Conservation (phyloP, 2,888 invertebrate genomes). For the Rhamnusium bicolor region DNA sequence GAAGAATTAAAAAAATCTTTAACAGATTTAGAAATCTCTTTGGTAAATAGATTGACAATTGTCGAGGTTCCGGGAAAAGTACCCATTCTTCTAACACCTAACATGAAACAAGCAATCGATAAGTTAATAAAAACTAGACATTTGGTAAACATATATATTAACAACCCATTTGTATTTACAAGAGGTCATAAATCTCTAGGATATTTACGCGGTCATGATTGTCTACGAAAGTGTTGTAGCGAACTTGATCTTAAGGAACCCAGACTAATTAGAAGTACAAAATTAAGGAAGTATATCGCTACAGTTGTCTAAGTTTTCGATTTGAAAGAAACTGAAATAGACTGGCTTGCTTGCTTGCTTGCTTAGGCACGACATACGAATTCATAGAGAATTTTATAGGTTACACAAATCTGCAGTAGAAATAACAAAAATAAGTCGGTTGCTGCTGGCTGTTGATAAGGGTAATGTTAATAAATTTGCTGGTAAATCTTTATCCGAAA, state of each 20-base stretch:
- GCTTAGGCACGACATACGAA: conserved; percentile 42
- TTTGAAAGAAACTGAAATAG: conserved; percentile 45
- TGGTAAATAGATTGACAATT: conserved; percentile 8
- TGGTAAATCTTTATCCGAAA: conserved; percentile 38
- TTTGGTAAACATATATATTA: neutral
- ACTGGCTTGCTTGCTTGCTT: conserved; percentile 31
- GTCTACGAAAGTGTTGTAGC: conserved; percentile 34
- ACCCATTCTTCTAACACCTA: conserved; percentile 12
- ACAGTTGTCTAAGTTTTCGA: neutral
- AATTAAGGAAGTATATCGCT: neutral
- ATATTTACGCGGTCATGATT: conserved; percentile 34
- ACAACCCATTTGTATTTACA: conserved; percentile 21
- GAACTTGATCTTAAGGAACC: conserved; percentile 1
- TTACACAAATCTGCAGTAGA: conserved; percentile 51
- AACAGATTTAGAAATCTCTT: conserved; percentile 9
- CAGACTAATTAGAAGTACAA: neutral
- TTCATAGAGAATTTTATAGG: conserved; percentile 51
- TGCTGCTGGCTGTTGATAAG: conserved; percentile 48
- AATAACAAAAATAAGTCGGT: conserved; percentile 48
- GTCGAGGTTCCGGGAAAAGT: conserved; percentile 4
- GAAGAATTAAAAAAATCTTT: conserved; percentile 13
- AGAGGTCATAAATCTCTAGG: conserved; percentile 10
- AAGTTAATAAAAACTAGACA: neutral
- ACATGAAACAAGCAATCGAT: conserved; percentile 26
- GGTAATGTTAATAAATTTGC: conserved; percentile 41